Evolutionary conservation across 2,113 vertebrate species (phyloP).

Genomic region (Solea solea): DNA sequence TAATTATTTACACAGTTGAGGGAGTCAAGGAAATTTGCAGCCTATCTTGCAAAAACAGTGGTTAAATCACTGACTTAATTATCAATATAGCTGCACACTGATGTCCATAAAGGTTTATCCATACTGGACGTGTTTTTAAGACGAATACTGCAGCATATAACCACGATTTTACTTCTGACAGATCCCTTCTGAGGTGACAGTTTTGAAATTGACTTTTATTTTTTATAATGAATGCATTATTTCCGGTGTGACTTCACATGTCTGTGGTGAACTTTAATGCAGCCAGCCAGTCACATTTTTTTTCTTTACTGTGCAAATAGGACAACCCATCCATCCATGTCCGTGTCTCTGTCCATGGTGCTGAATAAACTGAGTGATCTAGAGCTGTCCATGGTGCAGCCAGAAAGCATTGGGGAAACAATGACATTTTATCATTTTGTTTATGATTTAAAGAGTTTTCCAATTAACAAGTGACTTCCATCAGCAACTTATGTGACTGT

Average conservation of each 20-base stretch:
- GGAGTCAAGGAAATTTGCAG: too few species aligned
- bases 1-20: too few species aligned
- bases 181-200: too few species aligned
- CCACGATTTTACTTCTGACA: too few species aligned
- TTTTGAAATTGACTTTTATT: constrained; percentile 19
- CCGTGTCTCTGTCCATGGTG: neutral
- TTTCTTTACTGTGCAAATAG: neutral
- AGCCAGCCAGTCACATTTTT: neutral
- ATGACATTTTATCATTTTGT: too few species aligned
- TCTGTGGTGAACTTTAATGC: neutral
- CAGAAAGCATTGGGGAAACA: neutral
- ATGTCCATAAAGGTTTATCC: too few species aligned
- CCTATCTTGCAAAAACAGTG: too few species aligned
- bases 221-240: neutral
- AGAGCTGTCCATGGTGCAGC: neutral
- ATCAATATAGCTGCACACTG: too few species aligned
- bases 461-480: neutral
- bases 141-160: neutral
- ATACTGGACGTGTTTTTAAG: neutral
- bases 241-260: neutral
- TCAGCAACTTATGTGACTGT: neutral
- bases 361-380: neutral
- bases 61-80: too few species aligned
- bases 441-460: too few species aligned
- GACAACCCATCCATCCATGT: neutral